Base-by-base conservation (phyloP, 2,797 vertebrate genomes). In the Rhinella marina region DNA sequence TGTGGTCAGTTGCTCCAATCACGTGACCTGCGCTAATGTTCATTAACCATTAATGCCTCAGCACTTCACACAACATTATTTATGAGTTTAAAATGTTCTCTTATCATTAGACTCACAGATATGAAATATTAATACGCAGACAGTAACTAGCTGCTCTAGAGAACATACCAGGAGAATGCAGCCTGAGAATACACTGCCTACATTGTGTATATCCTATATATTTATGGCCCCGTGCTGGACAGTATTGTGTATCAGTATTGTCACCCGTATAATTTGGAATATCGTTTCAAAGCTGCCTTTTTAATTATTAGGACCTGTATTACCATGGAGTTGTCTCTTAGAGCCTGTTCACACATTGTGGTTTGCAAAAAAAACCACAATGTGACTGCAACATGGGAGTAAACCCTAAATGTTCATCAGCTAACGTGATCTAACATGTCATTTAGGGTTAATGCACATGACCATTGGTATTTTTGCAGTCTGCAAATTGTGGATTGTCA, bases 51-150 rank as follows among this genome's bases (percentile, higher is more conserved):
- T 91, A 88, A 78, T 62, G 7, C 56, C 12, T 48, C 7, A 50
- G 86, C 0, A 0, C 77, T 82, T 77, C 79, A 87, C 41, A 0
- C 0, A 79, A 83, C 10, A 85, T 90, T 89, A 90, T 91, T 92
- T 84, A 91, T 90, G 88, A 92, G 50, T 78, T 79, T 86, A 76
- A 82, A 87, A 84, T 25, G 57, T 88, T 89, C 76, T 88, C 1
- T 25, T 89, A 88, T 90, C 91, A 90, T 89, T 89, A 89, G 87
- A 68, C 75, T 89, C 72, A 90, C 84, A 78, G 17, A 19, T 70
- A 91, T 90, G n/a, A 92, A 92, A 91, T 88, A 91, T 90, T 81
- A 90, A 91, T 87, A 29, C 73, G 0, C 2, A 19, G 85, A 78
- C 84, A 52, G 84, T 86, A 86, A 89, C 80, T 86, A 25, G 84